These are phyloP conservation scores for Zalophus californianus DNA, from an alignment of 2,797 vertebrate species.

Conservation along the genomic window DNA sequence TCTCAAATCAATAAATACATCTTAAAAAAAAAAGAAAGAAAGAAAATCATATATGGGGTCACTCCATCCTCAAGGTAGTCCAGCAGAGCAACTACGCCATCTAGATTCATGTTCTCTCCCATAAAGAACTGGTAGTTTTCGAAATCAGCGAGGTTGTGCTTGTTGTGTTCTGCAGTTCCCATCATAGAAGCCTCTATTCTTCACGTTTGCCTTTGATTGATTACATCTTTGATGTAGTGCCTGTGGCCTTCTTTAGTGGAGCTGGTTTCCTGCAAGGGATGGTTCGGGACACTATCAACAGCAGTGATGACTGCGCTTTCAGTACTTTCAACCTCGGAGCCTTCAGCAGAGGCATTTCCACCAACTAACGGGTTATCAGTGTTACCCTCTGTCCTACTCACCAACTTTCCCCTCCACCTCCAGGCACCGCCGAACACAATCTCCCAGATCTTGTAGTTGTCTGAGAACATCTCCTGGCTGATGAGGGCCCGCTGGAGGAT, in stretches of 20 bases:
- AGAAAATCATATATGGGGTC: not conserved
- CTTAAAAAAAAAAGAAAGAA: constrained; percentile 31
- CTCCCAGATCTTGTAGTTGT: not conserved
- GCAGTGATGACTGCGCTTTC: not conserved
- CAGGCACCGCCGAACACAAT: not conserved
- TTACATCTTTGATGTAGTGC: constrained; percentile 81
- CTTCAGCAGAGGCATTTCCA: not conserved
- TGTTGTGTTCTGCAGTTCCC: constrained; percentile 84
- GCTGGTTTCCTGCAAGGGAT: not conserved
- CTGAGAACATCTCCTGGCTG: not conserved
- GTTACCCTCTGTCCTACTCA: not conserved
- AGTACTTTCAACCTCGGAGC: not conserved
- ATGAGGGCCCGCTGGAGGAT: not conserved
- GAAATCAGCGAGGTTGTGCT: constrained; percentile 79
- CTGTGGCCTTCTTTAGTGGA: not conserved
- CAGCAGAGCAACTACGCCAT: not conserved
- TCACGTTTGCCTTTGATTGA: constrained; percentile 86
- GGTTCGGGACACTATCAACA: not conserved
- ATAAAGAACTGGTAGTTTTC: not conserved
- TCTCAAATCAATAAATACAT: not conserved
- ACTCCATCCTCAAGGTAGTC: constrained; percentile 41
- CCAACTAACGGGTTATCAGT: not conserved
- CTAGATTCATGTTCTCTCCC: not conserved
- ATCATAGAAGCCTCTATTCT: constrained; percentile 84
- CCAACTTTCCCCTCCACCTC: not conserved